phyloP scores from a whole-genome alignment of 2,797 vertebrate genomes.

The Oceanodroma leucorhoa region DNA sequence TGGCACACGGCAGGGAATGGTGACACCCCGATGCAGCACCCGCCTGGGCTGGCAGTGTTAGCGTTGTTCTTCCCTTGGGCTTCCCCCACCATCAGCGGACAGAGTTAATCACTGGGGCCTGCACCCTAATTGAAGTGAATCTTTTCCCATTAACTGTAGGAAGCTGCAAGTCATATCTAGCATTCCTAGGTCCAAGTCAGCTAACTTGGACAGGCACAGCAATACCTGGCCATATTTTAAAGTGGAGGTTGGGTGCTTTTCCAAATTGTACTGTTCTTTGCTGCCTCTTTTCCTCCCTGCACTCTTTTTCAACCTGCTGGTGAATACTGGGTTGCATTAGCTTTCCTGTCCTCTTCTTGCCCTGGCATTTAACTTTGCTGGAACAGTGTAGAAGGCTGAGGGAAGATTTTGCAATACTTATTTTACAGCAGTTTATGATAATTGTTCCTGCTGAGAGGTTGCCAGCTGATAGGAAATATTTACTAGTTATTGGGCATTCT shows the following conservation, averaged over 20 bases:
- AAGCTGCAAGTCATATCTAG: neutral
- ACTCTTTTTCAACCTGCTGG: neutral
- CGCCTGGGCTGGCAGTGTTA: accelerated
- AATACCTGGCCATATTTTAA: neutral
- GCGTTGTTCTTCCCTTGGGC: neutral
- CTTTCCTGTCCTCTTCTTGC: neutral
- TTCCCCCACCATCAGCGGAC: neutral
- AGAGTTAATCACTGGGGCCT: neutral
- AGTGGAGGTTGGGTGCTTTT: neutral
- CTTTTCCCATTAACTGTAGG: neutral
- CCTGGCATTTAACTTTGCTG: neutral
- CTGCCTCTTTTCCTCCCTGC: neutral
- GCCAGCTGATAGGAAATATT: neutral
- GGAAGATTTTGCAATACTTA: neutral
- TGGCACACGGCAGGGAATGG: neutral
- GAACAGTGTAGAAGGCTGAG: neutral
- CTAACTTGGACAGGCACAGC: neutral
- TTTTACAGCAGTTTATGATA: neutral
- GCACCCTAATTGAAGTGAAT: neutral
- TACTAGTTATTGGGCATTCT: neutral
- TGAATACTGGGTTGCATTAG: neutral
- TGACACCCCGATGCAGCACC: accelerated
- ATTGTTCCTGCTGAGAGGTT: neutral
- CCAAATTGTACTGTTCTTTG: neutral
- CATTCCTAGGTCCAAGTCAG: neutral